Evolutionary conservation across 1,140 invertebrate genomes (phyloP).

Genomic region (Magallana gigas): DNA sequence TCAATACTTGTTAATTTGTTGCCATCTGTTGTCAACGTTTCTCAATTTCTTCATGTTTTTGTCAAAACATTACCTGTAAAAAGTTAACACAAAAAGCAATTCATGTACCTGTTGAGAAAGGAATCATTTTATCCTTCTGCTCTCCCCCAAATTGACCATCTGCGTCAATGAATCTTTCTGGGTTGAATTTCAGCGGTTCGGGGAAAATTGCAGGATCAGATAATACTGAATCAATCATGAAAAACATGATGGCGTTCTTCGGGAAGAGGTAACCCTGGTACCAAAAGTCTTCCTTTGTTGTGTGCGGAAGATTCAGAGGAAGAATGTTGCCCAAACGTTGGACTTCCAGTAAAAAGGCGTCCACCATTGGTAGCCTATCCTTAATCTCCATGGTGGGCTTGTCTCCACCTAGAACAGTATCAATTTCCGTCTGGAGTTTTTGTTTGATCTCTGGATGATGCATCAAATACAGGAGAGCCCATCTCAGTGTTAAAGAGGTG

Average conservation of each 20-base stretch:
- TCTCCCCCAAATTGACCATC: constrained; percentile 42
- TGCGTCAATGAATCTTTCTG: constrained; percentile 82
- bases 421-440: constrained; percentile 92
- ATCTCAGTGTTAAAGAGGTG: constrained; percentile 89
- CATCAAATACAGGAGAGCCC: constrained; percentile 92
- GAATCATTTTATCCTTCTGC: constrained; percentile 40
- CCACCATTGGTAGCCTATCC: constrained; percentile 48
- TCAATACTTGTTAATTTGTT: too few relatives aligned
- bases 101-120: not conserved
- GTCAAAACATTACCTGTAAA: not conserved
- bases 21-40: too few relatives aligned
- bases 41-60: too few relatives aligned
- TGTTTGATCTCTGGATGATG: constrained; percentile 86
- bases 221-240: constrained; percentile 68
- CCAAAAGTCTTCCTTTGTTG: constrained; percentile 60
- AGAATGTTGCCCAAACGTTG: constrained; percentile 55
- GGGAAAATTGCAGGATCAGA: constrained; percentile 81
- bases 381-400: constrained; percentile 48
- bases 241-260: constrained; percentile 67
- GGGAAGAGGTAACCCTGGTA: constrained; percentile 73
- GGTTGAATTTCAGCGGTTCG: constrained; percentile 85
- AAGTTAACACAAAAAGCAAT: too few relatives aligned
- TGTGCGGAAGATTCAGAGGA: constrained; percentile 72
- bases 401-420: constrained; percentile 75
- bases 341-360: constrained; percentile 60